Evolutionary conservation across 2,888 invertebrate genomes (phyloP).

Genomic region (Xylota segnis): DNA sequence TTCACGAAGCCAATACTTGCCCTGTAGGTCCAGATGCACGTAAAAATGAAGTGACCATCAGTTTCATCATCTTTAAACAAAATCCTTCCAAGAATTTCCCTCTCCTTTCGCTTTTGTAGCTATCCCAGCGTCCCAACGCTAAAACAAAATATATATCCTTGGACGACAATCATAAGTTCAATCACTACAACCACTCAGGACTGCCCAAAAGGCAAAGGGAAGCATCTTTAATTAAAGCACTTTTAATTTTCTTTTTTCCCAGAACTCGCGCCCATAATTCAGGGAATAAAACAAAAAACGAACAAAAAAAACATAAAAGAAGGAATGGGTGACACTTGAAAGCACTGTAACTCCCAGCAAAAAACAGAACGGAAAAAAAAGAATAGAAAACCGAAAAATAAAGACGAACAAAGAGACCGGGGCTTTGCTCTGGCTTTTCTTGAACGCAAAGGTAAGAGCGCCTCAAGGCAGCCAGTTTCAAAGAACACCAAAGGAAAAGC

Average conservation of each 20-base stretch:
- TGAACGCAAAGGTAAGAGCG: slow-evolving; percentile 50
- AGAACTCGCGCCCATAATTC: slow-evolving; percentile 51
- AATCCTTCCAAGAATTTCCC: slow-evolving; percentile 23
- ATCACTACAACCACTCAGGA: slow-evolving; percentile 57
- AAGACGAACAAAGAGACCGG: slow-evolving; percentile 26
- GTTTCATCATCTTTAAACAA: slow-evolving; percentile 31
- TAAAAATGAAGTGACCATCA: slow-evolving; percentile 27
- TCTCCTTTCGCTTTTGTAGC: background rate
- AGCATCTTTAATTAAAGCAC: slow-evolving; percentile 61
- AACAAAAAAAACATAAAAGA: slow-evolving; percentile 16
- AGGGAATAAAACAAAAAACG: slow-evolving; percentile 18
- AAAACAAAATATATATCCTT: slow-evolving; percentile 28
- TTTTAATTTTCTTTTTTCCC: slow-evolving; percentile 25
- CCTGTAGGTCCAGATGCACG: too few species aligned
- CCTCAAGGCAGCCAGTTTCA: slow-evolving; percentile 30
- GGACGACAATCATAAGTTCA: slow-evolving; percentile 61
- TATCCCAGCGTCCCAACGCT: background rate
- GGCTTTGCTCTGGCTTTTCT: slow-evolving; percentile 31
- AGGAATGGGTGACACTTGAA: slow-evolving; percentile 50
- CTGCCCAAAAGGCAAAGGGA: slow-evolving; percentile 31
- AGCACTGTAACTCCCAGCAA: slow-evolving; percentile 18
- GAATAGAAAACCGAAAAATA: background rate
- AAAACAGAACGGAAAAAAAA: background rate
- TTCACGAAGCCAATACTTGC: too few species aligned
- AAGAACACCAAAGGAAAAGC: slow-evolving; percentile 44